Conservation (phyloP, 2,797 vertebrate genomes). For the Pseudochirops cupreus region DNA sequence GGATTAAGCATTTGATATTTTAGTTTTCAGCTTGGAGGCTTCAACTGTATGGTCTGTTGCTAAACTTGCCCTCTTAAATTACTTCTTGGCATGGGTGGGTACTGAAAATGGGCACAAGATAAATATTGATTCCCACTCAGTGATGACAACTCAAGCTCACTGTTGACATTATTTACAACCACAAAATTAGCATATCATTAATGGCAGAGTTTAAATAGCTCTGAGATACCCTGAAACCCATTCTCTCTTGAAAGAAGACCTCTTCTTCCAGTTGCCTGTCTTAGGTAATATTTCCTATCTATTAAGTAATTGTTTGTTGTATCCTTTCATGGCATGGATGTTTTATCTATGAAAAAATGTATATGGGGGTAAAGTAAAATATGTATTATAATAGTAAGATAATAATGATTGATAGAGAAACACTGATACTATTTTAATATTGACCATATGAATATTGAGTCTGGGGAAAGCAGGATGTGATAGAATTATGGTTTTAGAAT, state of each 20-base stretch:
- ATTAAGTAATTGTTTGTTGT: not conserved
- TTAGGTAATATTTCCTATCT: not conserved
- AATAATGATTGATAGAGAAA: not conserved
- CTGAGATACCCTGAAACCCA: not conserved
- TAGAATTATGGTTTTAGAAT: not conserved
- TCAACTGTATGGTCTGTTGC: not conserved
- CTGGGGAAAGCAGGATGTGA: not conserved
- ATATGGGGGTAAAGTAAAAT: not conserved
- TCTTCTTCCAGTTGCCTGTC: not conserved
- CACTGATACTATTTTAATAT: not conserved
- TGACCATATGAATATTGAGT: not conserved
- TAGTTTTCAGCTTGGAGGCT: not conserved
- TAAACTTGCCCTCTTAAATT: not conserved
- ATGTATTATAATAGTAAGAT: too few relatives aligned
- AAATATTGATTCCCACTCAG: not conserved
- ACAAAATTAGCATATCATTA: not conserved
- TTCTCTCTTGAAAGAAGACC: not conserved
- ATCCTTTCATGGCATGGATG: not conserved
- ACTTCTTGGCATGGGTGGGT: not conserved
- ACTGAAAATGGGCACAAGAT: not conserved
- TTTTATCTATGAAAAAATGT: not conserved
- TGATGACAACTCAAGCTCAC: not conserved
- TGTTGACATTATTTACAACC: not conserved
- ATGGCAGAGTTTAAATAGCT: not conserved
- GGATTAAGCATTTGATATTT: not conserved